Evolutionary conservation across 2,797 vertebrate species (phyloP).

Genomic region (Bryconaethiops microstoma): DNA sequence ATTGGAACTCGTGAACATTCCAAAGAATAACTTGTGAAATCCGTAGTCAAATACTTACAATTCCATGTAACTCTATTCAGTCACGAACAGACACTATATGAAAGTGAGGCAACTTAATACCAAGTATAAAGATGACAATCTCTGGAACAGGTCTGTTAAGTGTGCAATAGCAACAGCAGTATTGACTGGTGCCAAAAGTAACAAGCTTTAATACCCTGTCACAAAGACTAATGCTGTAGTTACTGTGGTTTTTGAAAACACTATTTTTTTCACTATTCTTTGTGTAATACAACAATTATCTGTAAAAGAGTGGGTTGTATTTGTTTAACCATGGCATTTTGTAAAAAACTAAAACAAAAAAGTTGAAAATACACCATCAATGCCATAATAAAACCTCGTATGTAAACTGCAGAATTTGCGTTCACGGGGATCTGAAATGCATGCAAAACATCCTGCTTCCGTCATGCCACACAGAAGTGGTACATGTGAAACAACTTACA

Average conservation of each 20-base stretch:
- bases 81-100: background rate
- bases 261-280: too few relatives aligned
- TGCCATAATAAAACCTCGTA: too few relatives aligned
- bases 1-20: conserved; percentile 13
- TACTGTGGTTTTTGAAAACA: background rate
- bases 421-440: too few relatives aligned
- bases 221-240: background rate
- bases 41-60: background rate
- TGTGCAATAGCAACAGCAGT: background rate
- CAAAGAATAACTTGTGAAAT: background rate
- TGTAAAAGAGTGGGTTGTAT: too few relatives aligned
- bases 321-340: too few relatives aligned
- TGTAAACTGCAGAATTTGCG: too few relatives aligned
- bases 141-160: background rate
- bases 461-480: too few relatives aligned
- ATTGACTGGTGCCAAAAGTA: background rate
- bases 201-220: background rate
- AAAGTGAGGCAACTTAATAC: background rate
- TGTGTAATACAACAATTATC: too few relatives aligned
- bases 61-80: conserved; percentile 14
- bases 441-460: too few relatives aligned
- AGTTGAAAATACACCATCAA: too few relatives aligned
- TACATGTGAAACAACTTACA: too few relatives aligned
- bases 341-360: too few relatives aligned
- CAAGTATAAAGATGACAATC: conserved; percentile 7